Conservation (phyloP, 2,113 vertebrate genomes). For the Conger conger region DNA sequence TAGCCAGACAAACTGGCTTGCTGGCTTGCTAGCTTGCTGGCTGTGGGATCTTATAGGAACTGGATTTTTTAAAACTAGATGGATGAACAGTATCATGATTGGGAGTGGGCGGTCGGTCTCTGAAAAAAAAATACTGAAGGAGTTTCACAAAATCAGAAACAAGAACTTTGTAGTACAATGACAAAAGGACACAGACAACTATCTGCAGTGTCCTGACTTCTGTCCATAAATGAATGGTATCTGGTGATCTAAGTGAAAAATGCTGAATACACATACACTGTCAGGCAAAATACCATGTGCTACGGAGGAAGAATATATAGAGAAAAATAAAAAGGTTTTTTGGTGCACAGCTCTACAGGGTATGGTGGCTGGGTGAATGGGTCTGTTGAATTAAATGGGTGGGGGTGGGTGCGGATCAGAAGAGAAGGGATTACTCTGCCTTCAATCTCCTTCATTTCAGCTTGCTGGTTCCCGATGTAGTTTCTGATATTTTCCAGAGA, state of each 20-base stretch:
- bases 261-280: background rate
- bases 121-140: too few relatives aligned
- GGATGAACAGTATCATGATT: background rate
- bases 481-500: background rate
- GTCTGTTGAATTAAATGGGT: background rate
- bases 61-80: background rate
- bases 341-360: background rate
- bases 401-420: background rate
- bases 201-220: background rate
- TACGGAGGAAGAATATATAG: background rate
- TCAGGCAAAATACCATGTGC: background rate
- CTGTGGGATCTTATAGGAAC: background rate
- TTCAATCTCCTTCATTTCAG: conserved; percentile 10
- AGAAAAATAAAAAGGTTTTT: background rate
- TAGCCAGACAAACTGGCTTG: too few relatives aligned
- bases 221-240: background rate
- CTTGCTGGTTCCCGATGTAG: background rate
- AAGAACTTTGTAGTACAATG: background rate
- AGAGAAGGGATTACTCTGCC: background rate
- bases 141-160: background rate
- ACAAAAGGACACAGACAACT: background rate
- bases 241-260: background rate
- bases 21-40: background rate
- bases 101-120: background rate
- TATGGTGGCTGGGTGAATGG: background rate